These are phyloP conservation scores for Alentia gelatinosa DNA, from an alignment of 2,888 invertebrate species.

Conservation along the genomic window DNA sequence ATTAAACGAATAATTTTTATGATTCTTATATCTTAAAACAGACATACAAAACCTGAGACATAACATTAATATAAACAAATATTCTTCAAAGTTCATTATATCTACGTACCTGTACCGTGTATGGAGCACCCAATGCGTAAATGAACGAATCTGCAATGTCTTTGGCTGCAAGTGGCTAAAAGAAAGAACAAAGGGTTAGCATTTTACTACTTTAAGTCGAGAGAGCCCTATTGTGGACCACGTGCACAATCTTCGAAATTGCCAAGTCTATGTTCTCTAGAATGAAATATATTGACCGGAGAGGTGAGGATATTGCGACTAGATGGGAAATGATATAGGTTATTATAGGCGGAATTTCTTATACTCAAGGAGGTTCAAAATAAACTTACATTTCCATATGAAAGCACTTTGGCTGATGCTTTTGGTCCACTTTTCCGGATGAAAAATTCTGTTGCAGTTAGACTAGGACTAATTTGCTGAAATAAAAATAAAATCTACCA, in stretches of 20 bases:
- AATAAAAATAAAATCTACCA: background rate
- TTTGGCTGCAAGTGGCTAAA: background rate
- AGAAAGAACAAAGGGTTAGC: background rate
- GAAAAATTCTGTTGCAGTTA: conserved; percentile 36
- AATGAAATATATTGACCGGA: background rate
- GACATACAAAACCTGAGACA: background rate
- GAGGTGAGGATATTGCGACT: background rate
- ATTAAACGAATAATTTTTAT: background rate
- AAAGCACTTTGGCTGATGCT: background rate
- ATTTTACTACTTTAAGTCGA: background rate
- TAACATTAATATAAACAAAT: background rate
- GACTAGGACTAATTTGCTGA: conserved; percentile 20
- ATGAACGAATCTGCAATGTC: conserved; percentile 4
- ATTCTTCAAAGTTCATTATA: background rate
- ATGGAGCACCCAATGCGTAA: background rate
- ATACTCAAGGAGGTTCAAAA: no score
- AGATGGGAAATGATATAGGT: background rate
- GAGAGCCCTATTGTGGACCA: background rate
- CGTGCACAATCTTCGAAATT: background rate
- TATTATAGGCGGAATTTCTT: background rate
- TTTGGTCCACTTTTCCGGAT: conserved; percentile 6
- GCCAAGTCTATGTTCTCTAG: background rate
- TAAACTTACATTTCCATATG: background rate
- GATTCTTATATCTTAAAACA: background rate
- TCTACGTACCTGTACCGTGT: background rate